phyloP scores from a whole-genome alignment of 1,140 invertebrate species.

The Rhopalosiphum maidis region DNA sequence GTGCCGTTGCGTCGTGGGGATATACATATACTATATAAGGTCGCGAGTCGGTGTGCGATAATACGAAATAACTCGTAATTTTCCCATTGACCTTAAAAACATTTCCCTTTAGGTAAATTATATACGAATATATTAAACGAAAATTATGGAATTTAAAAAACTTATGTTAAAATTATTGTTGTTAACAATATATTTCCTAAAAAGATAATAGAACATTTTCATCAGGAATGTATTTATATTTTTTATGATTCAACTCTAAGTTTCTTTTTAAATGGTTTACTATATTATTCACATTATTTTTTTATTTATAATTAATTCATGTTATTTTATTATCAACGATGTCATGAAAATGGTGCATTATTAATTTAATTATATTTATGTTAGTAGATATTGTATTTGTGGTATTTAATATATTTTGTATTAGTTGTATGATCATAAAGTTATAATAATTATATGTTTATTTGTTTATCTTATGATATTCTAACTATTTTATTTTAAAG shows the following conservation, averaged over 20 bases:
- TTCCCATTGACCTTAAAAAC: not conserved
- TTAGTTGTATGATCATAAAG: not conserved
- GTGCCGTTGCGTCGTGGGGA: not conserved
- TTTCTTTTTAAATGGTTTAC: not conserved
- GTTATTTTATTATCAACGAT: not conserved
- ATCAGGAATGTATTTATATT: not conserved
- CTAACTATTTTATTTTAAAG: too few relatives aligned
- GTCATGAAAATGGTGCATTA: not conserved
- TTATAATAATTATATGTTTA: not conserved
- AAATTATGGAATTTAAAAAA: not conserved
- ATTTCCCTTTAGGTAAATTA: not conserved
- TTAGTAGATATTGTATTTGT: not conserved
- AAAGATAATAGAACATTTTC: not conserved
- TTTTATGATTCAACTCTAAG: not conserved
- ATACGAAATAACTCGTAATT: slow-evolving; percentile 9
- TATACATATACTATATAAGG: not conserved
- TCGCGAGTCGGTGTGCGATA: not conserved
- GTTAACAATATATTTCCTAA: not conserved
- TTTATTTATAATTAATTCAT: not conserved
- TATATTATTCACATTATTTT: not conserved
- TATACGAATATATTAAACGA: slow-evolving; percentile 3
- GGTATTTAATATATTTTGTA: not conserved
- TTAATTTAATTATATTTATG: not conserved
- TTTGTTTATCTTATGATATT: not conserved
- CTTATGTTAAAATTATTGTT: not conserved